These are phyloP conservation scores for Xestia c-nigrum DNA, from an alignment of 2,888 invertebrate species.

Conservation along the genomic window DNA sequence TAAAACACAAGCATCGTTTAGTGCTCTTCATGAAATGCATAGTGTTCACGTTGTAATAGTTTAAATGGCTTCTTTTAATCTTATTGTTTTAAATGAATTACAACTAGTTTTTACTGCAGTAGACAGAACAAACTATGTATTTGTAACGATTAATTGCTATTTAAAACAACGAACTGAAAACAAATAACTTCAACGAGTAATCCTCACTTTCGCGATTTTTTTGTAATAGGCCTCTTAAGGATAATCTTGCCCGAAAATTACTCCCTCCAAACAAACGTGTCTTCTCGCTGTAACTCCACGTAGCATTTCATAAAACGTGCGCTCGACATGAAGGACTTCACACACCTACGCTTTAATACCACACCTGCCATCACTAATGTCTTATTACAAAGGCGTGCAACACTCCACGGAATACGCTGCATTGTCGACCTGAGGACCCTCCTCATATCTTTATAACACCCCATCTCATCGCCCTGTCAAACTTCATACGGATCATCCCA, in stretches of 20 bases:
- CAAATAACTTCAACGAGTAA: too few species aligned
- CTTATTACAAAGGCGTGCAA: constrained; percentile 53
- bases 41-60: neutral
- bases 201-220: too few species aligned
- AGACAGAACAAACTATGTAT: too few species aligned
- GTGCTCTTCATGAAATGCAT: too few species aligned
- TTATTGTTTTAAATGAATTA: neutral
- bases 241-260: constrained; percentile 4
- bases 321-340: constrained; percentile 18
- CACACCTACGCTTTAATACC: constrained; percentile 24
- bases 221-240: neutral
- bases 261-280: neutral
- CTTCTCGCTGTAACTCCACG: constrained; percentile 4
- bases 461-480: constrained; percentile 58
- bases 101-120: neutral
- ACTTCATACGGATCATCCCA: constrained; percentile 58
- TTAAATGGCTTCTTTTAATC: neutral
- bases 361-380: constrained; percentile 46
- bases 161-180: too few species aligned
- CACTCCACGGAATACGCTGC: constrained; percentile 55
- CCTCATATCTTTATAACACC: constrained; percentile 59
- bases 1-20: neutral
- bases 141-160: too few species aligned
- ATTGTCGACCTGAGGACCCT: constrained; percentile 60
- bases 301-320: constrained; percentile 32